Evolutionary conservation across 2,113 vertebrate species (phyloP), one percentile per base, ranked within the genome.

Genomic region (Lucifuga dentata): DNA sequence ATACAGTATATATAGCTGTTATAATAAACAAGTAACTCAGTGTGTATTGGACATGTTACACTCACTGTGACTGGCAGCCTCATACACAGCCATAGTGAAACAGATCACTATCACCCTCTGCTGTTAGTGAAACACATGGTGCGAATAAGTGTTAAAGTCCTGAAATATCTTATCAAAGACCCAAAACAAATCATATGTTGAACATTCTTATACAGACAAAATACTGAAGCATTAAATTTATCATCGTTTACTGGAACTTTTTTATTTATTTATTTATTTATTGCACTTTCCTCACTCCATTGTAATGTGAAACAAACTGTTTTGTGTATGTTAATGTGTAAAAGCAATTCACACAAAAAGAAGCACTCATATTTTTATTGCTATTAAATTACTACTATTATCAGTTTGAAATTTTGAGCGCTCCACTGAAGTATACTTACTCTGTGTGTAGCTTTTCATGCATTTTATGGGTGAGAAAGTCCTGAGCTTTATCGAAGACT

Each of bases 61-160:
- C 10, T 57, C 3, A 24, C 56, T 24, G 41, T 51, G 36, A 50
- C 63, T 43, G 7, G 11, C 43, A 52, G 45, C 35, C 71, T n/a
- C n/a, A n/a, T n/a, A n/a, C n/a, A n/a, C 33, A 35, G 33, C 33
- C 10, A 57, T 41, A 32, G 33, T 48, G 41, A 60, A 57, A 51
- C 48, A 68, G 53, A 77, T 44, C 78, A 24, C 32, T 69, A 45
- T 78, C 81, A 62, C 76, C 83, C 62, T 86, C 85, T 87, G 33
- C 80, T 84, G 84, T 78, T 45, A 16, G 26, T 11, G 48, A 66
- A 80, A 58, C 35, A 58, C 17, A 58, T 66, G 52, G 32, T 79
- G 60, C 52, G 44, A 65, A 41, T 39, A 46, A 20, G 21, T 26
- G 23, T 48, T 20, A 2, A 45, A 58, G 26, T 29, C 26, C 26